phyloP scores from a whole-genome alignment of 2,888 invertebrate genomes.

The Eupithecia exiguata region DNA sequence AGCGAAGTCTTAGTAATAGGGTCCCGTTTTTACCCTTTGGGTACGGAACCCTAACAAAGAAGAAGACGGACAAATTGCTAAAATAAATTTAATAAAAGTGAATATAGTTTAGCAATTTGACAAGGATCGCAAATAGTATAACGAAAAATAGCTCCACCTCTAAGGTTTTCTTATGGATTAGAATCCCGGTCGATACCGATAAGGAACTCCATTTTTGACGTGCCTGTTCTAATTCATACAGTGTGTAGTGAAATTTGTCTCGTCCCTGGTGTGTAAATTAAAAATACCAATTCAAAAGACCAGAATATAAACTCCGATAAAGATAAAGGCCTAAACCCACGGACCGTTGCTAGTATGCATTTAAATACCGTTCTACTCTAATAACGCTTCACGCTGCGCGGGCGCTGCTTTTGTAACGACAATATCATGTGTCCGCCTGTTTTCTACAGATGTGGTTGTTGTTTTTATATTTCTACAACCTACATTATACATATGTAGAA shows the following conservation, averaged over 20 bases:
- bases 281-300: neutral
- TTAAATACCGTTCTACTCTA: slow-evolving; percentile 61
- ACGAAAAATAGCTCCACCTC: too few species aligned
- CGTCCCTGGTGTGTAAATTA: neutral
- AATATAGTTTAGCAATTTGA: too few species aligned
- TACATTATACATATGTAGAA: neutral
- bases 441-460: slow-evolving; percentile 44
- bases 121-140: too few species aligned
- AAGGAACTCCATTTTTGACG: neutral
- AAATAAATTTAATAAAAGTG: too few species aligned
- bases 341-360: slow-evolving; percentile 25
- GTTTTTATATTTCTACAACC: slow-evolving; percentile 11
- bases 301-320: neutral
- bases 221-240: too few species aligned
- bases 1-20: too few species aligned
- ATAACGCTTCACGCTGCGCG: slow-evolving; percentile 67
- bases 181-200: neutral
- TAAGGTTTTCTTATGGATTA: neutral
- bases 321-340: slow-evolving; percentile 9
- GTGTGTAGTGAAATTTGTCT: too few species aligned
- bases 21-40: too few species aligned
- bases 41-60: too few species aligned
- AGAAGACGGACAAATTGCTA: too few species aligned
- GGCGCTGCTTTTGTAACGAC: slow-evolving; percentile 51
- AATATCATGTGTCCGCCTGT: slow-evolving; percentile 51